These are phyloP conservation scores for Dromaius novaehollandiae DNA, from an alignment of 2,113 vertebrate genomes.

Conservation along the genomic window DNA sequence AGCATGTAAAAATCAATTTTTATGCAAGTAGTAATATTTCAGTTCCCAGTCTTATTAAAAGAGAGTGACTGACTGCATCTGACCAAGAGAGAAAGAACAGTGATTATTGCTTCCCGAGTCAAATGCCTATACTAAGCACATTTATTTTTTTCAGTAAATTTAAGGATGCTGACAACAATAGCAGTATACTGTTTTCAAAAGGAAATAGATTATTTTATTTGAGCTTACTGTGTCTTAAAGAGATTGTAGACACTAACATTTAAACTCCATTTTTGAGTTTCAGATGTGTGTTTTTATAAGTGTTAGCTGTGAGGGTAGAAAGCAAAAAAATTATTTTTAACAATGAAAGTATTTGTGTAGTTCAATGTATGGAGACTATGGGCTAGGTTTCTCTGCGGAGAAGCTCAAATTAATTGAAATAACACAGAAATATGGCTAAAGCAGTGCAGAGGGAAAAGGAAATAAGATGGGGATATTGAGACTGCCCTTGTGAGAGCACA, in stretches of 20 bases:
- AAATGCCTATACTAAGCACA: background rate
- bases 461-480: background rate
- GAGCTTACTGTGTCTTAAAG: background rate
- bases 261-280: background rate
- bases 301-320: background rate
- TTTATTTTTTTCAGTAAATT: background rate
- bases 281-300: background rate
- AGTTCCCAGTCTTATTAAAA: background rate
- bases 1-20: background rate
- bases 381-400: background rate
- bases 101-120: background rate
- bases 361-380: background rate
- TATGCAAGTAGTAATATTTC: background rate
- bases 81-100: background rate
- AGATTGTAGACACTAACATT: background rate
- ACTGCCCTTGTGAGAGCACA: slow-evolving; percentile 56
- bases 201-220: background rate
- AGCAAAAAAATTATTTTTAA: background rate
- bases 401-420: background rate
- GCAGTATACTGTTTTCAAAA: background rate
- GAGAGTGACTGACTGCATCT: background rate
- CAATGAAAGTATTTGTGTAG: background rate
- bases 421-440: background rate
- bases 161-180: background rate
- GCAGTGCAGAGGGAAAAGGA: background rate